phyloP scores from a whole-genome alignment of 2,888 invertebrate species.

The Trachelus tabidus region DNA sequence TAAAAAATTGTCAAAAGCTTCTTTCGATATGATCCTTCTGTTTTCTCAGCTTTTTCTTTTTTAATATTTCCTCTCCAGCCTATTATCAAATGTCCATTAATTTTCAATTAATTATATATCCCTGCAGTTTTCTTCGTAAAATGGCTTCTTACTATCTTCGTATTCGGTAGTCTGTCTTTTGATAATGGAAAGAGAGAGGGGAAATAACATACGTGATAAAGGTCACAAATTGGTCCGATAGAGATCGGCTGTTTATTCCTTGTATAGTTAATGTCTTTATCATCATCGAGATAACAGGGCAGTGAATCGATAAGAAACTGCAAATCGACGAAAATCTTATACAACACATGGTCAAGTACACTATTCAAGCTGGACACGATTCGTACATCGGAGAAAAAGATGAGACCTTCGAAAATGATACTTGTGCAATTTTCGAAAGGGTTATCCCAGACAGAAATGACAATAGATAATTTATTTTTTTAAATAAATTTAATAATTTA shows the following conservation, averaged over 20 bases:
- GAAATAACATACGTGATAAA: neutral
- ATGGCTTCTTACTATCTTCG: neutral
- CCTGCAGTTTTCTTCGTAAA: neutral
- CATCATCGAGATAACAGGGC: no score
- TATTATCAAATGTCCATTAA: neutral
- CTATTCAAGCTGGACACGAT: neutral
- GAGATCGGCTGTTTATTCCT: neutral
- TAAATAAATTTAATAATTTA: neutral
- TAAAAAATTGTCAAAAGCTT: neutral
- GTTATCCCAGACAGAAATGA: neutral
- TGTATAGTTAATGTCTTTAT: no score
- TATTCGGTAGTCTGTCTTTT: neutral
- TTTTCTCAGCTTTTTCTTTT: neutral
- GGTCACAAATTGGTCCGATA: neutral
- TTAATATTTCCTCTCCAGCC: neutral
- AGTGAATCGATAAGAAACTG: neutral
- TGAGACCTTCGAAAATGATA: neutral
- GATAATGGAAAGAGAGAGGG: neutral
- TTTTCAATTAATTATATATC: neutral
- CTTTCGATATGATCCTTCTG: neutral
- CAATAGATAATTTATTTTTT: neutral
- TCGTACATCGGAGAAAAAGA: neutral
- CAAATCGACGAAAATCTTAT: neutral
- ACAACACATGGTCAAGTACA: neutral
- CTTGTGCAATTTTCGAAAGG: neutral